phyloP scores from a whole-genome alignment of 2,797 vertebrate genomes.

The Sphenodon punctatus region DNA sequence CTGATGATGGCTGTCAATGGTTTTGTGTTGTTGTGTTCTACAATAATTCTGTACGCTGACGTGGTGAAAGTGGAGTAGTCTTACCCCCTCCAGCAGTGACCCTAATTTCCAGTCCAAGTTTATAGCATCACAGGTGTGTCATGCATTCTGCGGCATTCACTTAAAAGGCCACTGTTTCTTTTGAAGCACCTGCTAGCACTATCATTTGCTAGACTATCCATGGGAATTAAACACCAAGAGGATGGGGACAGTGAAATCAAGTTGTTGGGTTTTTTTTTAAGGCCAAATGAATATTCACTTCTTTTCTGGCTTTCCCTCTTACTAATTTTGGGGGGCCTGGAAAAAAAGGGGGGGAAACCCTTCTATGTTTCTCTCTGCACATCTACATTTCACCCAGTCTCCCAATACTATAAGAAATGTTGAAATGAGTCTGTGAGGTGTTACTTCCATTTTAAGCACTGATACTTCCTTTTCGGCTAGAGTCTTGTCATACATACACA shows the following conservation, averaged over 20 bases:
- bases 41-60: conserved; percentile 3
- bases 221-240: not conserved
- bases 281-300: not conserved
- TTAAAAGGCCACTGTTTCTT: not conserved
- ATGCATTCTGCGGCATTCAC: not conserved
- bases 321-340: too few species aligned
- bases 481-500: too few species aligned
- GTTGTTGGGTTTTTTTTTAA: not conserved
- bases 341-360: too few species aligned
- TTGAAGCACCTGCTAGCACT: not conserved
- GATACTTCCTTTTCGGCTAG: too few species aligned
- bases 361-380: too few species aligned
- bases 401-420: too few species aligned
- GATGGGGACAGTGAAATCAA: not conserved
- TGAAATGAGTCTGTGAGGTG: too few species aligned
- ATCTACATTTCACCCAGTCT: too few species aligned
- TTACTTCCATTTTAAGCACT: too few species aligned
- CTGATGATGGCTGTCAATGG: conserved; percentile 13
- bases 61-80: not conserved
- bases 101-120: not conserved
- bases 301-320: too few species aligned
- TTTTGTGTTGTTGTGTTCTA: conserved; percentile 5
- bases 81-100: not conserved
- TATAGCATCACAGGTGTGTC: not conserved
- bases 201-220: not conserved